A percentile compares a stretch with the other conserved stretches of the same genome.
Conservation (phyloP, 92 coral and sea anemone genomes). For the Virgularia gustaviana region DNA sequence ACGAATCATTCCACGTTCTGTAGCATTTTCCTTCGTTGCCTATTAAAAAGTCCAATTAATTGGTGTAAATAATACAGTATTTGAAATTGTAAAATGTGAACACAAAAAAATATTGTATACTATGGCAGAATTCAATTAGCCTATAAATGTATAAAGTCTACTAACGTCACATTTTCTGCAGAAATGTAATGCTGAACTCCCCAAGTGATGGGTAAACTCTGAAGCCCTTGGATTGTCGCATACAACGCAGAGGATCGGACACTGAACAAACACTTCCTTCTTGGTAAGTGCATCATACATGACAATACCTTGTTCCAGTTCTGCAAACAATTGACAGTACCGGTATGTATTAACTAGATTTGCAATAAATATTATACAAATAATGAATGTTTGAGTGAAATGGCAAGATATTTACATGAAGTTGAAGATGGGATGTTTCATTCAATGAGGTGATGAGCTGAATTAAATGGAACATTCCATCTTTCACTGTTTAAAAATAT, state of each 20-base stretch:
- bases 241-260: neutral
- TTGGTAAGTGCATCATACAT: neutral
- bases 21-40: neutral
- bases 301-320: constrained; percentile 5
- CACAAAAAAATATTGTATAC: too few relatives aligned
- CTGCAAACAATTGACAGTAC: neutral
- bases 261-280: constrained; percentile 5
- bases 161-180: constrained; percentile 6
- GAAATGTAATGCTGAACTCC: constrained; percentile 11
- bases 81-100: neutral
- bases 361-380: too few relatives aligned
- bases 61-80: neutral
- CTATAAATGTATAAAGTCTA: too few relatives aligned
- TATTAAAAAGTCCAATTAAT: neutral
- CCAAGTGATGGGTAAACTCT: neutral
- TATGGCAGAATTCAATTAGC: too few relatives aligned
- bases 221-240: constrained; percentile 15
- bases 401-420: too few relatives aligned
- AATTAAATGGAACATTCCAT: too few relatives aligned
- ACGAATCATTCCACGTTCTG: neutral
- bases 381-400: too few relatives aligned
- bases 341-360: neutral
- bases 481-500: too few relatives aligned
- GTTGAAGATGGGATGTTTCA: too few relatives aligned
- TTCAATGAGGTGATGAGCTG: too few relatives aligned